Base-by-base conservation (phyloP, 2,888 invertebrate species). In the Lomographa bimaculata region DNA sequence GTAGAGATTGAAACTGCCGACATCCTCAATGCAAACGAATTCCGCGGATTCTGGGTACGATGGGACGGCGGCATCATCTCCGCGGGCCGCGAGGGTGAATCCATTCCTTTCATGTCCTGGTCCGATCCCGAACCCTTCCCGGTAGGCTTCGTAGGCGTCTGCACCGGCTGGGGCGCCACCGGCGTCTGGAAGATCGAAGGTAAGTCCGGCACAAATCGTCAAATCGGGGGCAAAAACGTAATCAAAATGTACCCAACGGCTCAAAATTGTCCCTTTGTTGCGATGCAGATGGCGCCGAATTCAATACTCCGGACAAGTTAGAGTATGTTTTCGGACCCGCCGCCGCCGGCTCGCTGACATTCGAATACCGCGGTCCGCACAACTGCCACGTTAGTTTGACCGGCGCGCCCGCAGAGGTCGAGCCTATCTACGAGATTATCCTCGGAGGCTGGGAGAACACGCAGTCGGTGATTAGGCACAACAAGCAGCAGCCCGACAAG, bases 161-260 rank as follows among this genome's bases (percentile, higher is more conserved):
- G 95, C 81, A 96, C 96, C 25, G 96, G 96, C 28, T 96, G 96
- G 95, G 96, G 96, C 7, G 94, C 96, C 5, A 87, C 82, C 34
- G 96, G 96, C 17, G 91, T 93, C 21, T 97, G 96, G 96, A 89
- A 94, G 50, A 91, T 96, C 59, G 95, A 95, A 89, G 94, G 94
- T 95, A 87, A 43, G 64, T 46, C 12, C 27, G 1, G 10, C 19
- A 14, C 17, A 0, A 12, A 23, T 10, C 32, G 14, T 28, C 41
- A 24, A 25, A 6, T 8, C 28, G 7, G 6, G 18, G 20, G 2
- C 7, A 20, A 18, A 19, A 27, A 39, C 18, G 52, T 9, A 10
- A 25, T 50, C 78, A 73, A 85, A 84, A 84, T 86, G 89, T 89
- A 87, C 89, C 89, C 87, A 87, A 83, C 81, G 57, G 53, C 50